Evolutionary conservation across 2,888 invertebrate species (phyloP), one percentile per base, ranked within the genome.

Genomic region (Entomobrya proxima): DNA sequence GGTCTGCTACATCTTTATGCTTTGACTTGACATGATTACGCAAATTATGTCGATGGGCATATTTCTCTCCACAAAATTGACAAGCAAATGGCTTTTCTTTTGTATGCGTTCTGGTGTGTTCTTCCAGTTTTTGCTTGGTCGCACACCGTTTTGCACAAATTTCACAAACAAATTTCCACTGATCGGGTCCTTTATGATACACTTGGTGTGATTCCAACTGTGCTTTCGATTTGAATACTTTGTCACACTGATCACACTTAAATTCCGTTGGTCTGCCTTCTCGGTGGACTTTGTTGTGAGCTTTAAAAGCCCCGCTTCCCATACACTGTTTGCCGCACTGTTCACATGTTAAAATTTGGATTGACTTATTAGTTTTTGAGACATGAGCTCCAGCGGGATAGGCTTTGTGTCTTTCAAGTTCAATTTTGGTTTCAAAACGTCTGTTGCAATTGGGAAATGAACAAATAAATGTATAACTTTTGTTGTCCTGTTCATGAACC

Each of bases 11-110:
- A 4, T 72, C 72, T n/a, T 30, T 32, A 24, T 76, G 76, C 40
- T 76, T 76, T 2, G 18, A 24, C 15, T 55, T 76, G 13, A 76
- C 58, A 37, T 76, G 76, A 58, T 37, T 55, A 13, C 76, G 32
- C 24, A 55, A 21, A 58, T 76, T 76, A n/a, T 76, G 76, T 7
- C 55, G 55, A 58, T 76, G 76, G 6, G 76, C 76, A 37, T 76
- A 76, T 7, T 37, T 24, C 58, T 24, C 76, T 15, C 76, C 76
- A 37, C 76, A 76, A 32, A 76, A 11, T 13, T 76, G 11, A 37
- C 76, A 76, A 1, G 37, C 37, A 32, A 76, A 76, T 4, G 76
- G 58, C 24, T 76, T 76, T 24, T 37, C 55, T 4, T 40, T 58
- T n/a, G 76, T 24, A 15, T 76, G 76, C 11, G 58, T 76, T 24